These are phyloP conservation scores for Corythaixoides concolor DNA, from an alignment of 2,113 vertebrate species.

Conservation along the genomic window DNA sequence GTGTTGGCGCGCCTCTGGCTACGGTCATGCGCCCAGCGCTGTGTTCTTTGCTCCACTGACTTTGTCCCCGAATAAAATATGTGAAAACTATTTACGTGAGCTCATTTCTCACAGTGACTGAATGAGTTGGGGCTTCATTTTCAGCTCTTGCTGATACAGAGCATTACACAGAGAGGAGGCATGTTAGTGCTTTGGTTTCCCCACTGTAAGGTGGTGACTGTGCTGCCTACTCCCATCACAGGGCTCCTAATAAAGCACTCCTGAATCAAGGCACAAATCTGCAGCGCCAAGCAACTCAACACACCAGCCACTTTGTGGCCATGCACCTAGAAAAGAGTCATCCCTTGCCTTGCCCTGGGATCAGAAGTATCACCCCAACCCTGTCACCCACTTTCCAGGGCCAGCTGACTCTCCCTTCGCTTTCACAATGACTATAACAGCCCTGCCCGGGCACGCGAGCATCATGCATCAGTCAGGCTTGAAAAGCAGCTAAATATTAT, in stretches of 20 bases:
- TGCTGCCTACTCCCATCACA: neutral
- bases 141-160: too few species aligned
- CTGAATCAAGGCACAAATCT: neutral
- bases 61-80: too few species aligned
- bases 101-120: too few species aligned
- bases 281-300: neutral
- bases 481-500: neutral
- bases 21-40: too few species aligned
- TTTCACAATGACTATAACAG: neutral
- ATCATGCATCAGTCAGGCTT: fast-evolving
- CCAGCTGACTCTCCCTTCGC: neutral
- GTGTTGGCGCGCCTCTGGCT: too few species aligned
- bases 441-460: fast-evolving
- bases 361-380: neutral
- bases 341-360: neutral
- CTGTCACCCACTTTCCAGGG: fast-evolving
- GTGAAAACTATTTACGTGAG: too few species aligned
- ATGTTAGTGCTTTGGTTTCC: neutral
- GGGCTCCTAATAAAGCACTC: neutral
- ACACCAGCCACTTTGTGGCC: fast-evolving
- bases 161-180: too few species aligned
- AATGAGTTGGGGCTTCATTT: too few species aligned
- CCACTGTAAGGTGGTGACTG: too few species aligned
- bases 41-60: too few species aligned
- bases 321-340: neutral